Conservation (phyloP, 2,113 vertebrate genomes). For the Lanius collurio region DNA sequence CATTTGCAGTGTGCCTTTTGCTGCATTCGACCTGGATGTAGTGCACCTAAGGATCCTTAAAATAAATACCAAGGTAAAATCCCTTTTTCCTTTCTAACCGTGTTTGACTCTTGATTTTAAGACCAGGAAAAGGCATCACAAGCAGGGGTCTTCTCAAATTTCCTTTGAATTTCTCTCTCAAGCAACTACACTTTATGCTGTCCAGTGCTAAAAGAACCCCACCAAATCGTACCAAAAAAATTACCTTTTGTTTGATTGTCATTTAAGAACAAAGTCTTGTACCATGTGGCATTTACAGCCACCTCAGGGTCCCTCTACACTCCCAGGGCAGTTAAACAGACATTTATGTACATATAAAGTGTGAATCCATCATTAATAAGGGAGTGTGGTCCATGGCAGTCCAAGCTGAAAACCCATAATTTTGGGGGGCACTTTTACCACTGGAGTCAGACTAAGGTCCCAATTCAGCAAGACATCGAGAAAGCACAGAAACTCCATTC, state of each 20-base stretch:
- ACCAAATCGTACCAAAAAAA: neutral
- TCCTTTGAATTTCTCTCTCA: neutral
- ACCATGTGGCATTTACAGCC: neutral
- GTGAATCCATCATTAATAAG: neutral
- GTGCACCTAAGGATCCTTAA: too few species aligned
- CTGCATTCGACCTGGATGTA: too few species aligned
- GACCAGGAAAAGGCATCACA: neutral
- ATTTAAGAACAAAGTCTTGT: neutral
- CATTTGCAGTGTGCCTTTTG: too few species aligned
- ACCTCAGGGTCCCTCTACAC: neutral
- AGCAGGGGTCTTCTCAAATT: neutral
- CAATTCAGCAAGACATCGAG: neutral
- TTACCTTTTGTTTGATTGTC: neutral
- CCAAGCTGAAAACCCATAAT: neutral
- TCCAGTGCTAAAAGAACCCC: neutral
- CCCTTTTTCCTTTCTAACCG: too few species aligned
- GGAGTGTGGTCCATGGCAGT: neutral
- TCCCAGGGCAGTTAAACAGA: neutral
- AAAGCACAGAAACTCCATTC: neutral
- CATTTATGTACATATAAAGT: neutral
- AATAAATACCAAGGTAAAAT: too few species aligned
- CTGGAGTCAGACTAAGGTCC: neutral
- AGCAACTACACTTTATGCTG: neutral
- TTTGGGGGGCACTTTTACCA: neutral
- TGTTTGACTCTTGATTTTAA: too few species aligned